Evolutionary conservation across 2,113 vertebrate species (phyloP), one percentile per base, ranked within the genome.

Genomic region (Channa maculata): DNA sequence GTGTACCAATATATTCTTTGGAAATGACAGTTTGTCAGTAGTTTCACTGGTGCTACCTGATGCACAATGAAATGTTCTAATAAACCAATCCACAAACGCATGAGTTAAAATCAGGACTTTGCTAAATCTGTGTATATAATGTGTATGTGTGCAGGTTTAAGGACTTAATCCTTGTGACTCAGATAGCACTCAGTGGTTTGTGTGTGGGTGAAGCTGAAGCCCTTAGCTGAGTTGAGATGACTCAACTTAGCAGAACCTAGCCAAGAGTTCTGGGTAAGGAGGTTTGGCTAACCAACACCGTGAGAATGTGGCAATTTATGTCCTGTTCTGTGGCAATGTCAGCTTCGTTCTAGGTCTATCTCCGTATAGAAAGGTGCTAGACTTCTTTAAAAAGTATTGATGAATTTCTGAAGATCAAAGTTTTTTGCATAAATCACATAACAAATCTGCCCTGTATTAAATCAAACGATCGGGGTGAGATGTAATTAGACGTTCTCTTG

Each of bases 221-320:
- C 69, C 89, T 75, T 64, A 78, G 79, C 84, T 80, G 79, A 54
- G 63, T 75, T 2, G 68, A 87, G 71, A 90, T 94, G 92, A 94
- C 86, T 92, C 89, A 86, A 89, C 84, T 91, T 86, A 91, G 84
- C 76, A 92, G 91, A 92, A 92, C 65, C 80, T 77, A 79, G 79
- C 86, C 82, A 92, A 76, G 69, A 77, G 70, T 93, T 94, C 93
- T 92, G 84, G 85, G 91, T 92, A 92, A 74, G 15, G 77, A 86
- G 85, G 77, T 88, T 89, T 86, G 84, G 85, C 86, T 92, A 91
- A 91, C 88, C 89, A 90, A 89, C 82, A 88, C 82, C 80, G 85
- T 91, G 90, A 86, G 90, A 92, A 89, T 90, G 86, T 89, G 90
- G 90, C 86, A 87, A 79, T 64, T 65, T 66, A 46, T 84, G 85